Base-by-base conservation (phyloP, 2,797 vertebrate species). In the Gymnothorax javanicus region DNA sequence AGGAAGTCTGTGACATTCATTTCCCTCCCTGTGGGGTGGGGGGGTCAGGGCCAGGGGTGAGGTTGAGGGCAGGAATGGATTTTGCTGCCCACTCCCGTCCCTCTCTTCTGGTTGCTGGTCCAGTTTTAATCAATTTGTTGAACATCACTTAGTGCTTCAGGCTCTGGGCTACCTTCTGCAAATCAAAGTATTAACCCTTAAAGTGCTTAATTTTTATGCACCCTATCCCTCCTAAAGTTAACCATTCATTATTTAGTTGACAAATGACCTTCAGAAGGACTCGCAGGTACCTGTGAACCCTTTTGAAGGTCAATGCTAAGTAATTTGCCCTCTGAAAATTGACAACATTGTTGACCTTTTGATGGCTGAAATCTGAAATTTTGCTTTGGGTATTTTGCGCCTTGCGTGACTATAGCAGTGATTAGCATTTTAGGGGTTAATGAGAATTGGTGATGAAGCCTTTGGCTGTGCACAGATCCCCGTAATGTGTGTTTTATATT, bases 1-100 rank as follows among this genome's bases (percentile, higher is more conserved):
- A 86, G 85, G 85, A 86, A 82, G 85, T 82, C 77, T 15, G 58
- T 67, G 60, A 86, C 77, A 86, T 82, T 82, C 33, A 43, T 43
- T 43, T 43, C 33, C 33, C 50, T 86, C n/a, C 8, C 50, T 82
- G 77, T 62, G 60, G 33, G n/a, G 67, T 3, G 85, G 60, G 59
- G 77, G 79, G 52, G 43, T 20, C 7, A 17, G 23, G 50, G 20
- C 17, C 11, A 52, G 50, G 77, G 43, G 77, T 82, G 58, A 86
- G 27, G 73, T 81, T 13, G 58, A 43, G 77, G 58, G 54, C 54
- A 79, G 52, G 85, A 85, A 85, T 85, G 71, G 84, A 85, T 71
- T 77, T 77, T 77, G 15, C 73, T 50, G 71, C 69, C 54, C 73
- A 86, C 59, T 52, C 59, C 52, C 43, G 27, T 33, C 52, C 79